A percentile compares a stretch with the other conserved stretches of the same genome.
Conservation (phyloP, 1,140 invertebrate species). For the Lepidurus arcticus region DNA sequence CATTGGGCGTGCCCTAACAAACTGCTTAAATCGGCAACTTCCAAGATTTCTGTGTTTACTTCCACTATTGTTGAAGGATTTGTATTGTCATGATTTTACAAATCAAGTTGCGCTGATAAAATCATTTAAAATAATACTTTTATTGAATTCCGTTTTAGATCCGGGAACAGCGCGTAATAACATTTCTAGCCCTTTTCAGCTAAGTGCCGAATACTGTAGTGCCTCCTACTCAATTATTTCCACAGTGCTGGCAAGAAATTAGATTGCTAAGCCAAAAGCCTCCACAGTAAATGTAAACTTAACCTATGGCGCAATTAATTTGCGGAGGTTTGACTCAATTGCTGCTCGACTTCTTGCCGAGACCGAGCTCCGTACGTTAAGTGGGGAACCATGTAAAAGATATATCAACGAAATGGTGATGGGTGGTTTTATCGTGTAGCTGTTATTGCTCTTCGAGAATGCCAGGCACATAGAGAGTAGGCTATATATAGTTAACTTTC, state of each 20-base stretch:
- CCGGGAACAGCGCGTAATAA: no score
- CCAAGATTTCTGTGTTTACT: background rate
- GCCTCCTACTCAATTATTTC: conserved; percentile 13
- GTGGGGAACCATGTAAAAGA: background rate
- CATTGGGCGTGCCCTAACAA: background rate
- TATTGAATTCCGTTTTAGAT: no score
- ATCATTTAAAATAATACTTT: no score
- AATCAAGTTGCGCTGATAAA: background rate
- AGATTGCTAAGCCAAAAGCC: no score
- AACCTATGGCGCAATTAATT: no score
- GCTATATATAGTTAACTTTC: no score
- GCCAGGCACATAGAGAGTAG: no score
- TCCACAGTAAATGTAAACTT: no score
- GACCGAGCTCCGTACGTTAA: background rate
- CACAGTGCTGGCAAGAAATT: background rate
- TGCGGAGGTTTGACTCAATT: no score
- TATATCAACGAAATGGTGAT: background rate
- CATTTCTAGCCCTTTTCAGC: background rate
- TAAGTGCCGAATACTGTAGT: background rate
- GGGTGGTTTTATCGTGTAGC: background rate
- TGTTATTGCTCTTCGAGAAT: background rate
- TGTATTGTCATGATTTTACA: background rate
- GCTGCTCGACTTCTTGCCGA: background rate
- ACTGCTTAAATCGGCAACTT: conserved; percentile 17
- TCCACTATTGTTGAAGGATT: background rate